A percentile compares a stretch with the other conserved stretches of the same genome.
Evolutionary conservation across 1,140 invertebrate species (phyloP).

Genomic region (Pogonomyrmex californicus): DNA sequence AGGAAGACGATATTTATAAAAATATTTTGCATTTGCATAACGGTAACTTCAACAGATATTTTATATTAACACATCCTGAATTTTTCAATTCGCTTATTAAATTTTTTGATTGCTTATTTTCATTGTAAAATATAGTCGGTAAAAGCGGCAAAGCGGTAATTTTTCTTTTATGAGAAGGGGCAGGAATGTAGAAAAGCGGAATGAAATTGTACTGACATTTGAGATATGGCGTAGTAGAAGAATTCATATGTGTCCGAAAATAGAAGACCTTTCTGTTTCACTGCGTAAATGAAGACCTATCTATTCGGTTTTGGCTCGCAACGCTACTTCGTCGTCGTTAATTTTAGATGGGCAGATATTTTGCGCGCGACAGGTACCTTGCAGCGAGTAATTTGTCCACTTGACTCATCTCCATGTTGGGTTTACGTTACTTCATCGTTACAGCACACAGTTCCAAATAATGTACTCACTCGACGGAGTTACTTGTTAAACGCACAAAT

Average conservation of each 20-base stretch:
- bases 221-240: not conserved
- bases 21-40: not conserved
- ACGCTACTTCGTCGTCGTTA: slow-evolving; percentile 16
- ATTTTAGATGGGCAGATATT: slow-evolving; percentile 52
- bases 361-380: slow-evolving; percentile 49
- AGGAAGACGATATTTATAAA: not conserved
- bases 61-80: slow-evolving; percentile 7
- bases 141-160: not conserved
- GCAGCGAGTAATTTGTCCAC: slow-evolving; percentile 55
- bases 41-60: not conserved
- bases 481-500: slow-evolving; percentile 42
- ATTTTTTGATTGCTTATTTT: not conserved
- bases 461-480: slow-evolving; percentile 24
- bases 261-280: slow-evolving; percentile 36
- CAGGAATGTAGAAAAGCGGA: not conserved
- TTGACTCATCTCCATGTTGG: slow-evolving; percentile 22
- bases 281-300: slow-evolving; percentile 26
- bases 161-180: not conserved
- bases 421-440: slow-evolving; percentile 37
- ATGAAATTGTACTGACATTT: slow-evolving; percentile 8
- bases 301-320: slow-evolving; percentile 24
- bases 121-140: not conserved
- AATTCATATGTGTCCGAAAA: slow-evolving; percentile 33
- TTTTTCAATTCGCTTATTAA: not conserved
- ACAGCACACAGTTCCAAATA: slow-evolving; percentile 45